phyloP scores from a whole-genome alignment of 37 sponge, comb jelly and placozoan species.

The Agelas oroides region DNA sequence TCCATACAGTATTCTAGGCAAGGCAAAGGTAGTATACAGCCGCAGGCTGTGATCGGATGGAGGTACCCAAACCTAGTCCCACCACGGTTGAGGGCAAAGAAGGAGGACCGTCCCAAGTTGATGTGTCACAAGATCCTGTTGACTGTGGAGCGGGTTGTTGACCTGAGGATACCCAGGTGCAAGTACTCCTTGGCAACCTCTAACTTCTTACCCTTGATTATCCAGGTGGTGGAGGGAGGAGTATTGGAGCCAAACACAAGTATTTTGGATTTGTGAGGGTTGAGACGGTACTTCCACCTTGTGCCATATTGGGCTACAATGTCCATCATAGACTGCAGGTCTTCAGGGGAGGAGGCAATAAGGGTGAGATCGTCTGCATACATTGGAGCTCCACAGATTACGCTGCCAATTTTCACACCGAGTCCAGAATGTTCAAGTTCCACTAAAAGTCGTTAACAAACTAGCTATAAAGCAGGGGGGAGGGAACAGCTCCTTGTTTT shows the following conservation, averaged over 20 bases:
- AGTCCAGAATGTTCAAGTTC: background rate
- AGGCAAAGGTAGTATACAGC: too few relatives aligned
- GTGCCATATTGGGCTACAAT: background rate
- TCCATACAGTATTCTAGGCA: too few relatives aligned
- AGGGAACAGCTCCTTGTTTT: background rate
- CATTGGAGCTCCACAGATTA: conserved; percentile 3
- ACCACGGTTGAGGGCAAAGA: background rate
- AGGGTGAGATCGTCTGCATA: conserved; percentile 5
- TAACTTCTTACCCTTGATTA: background rate
- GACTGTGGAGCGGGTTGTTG: background rate
- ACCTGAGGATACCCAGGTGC: background rate
- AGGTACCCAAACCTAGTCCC: too few relatives aligned
- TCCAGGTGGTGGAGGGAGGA: background rate
- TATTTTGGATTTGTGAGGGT: background rate
- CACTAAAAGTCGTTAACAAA: background rate
- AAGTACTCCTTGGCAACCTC: background rate
- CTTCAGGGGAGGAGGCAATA: background rate
- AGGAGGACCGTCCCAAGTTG: background rate
- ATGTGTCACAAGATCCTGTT: background rate
- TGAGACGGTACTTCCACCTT: background rate
- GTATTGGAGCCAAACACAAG: background rate
- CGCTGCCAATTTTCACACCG: background rate
- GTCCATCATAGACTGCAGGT: background rate
- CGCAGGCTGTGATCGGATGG: too few relatives aligned
- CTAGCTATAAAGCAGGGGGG: background rate